Conservation (phyloP, 1,140 invertebrate genomes). For the Ceratina australensis region DNA sequence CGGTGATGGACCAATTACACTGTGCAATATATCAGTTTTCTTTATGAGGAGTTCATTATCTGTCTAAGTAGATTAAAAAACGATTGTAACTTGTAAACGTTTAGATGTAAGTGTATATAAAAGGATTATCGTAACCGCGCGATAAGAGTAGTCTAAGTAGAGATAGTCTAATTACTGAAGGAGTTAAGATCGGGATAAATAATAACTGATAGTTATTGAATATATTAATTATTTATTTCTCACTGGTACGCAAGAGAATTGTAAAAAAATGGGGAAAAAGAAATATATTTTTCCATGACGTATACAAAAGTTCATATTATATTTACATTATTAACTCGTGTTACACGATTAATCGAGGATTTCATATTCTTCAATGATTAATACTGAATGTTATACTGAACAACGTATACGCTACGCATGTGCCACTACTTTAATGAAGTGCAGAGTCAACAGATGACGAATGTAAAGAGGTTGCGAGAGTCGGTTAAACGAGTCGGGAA, state of each 20-base stretch:
- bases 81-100: constrained; percentile 41
- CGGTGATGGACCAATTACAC: constrained; percentile 55
- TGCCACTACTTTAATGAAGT: not conserved
- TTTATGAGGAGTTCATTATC: constrained; percentile 1
- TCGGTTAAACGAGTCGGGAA: not conserved
- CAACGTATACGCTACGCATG: not conserved
- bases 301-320: constrained; percentile 15
- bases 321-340: constrained; percentile 21
- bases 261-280: constrained; percentile 16
- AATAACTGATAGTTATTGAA: not conserved
- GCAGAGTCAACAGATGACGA: not conserved
- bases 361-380: not conserved
- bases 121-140: not conserved
- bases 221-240: constrained; percentile 31
- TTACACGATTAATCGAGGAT: constrained; percentile 1
- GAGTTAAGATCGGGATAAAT: too few relatives aligned
- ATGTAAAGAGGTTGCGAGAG: too few relatives aligned
- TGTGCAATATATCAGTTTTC: constrained; percentile 44
- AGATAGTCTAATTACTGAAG: not conserved
- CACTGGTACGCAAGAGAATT: constrained; percentile 1
- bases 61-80: constrained; percentile 23
- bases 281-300: constrained; percentile 20
- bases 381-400: constrained; percentile 24
- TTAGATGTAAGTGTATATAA: constrained; percentile 33
- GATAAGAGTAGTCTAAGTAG: not conserved